These are phyloP conservation scores for Delphinapterus leucas DNA, from an alignment of 2,113 vertebrate genomes.

Conservation along the genomic window DNA sequence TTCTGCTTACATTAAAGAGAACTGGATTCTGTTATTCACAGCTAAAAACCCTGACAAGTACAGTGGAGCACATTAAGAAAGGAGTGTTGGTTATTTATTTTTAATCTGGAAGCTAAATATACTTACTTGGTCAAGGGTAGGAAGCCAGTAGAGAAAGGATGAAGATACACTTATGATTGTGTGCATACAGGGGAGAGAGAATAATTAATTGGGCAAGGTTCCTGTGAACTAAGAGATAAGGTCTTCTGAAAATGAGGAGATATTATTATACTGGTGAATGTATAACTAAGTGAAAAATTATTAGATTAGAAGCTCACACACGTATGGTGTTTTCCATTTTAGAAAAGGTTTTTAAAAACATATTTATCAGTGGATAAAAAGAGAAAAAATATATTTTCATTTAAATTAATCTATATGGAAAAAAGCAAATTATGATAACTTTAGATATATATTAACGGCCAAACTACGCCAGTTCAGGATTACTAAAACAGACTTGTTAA, in stretches of 20 bases:
- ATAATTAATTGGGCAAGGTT: neutral
- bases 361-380: neutral
- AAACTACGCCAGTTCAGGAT: neutral
- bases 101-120: neutral
- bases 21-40: neutral
- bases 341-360: neutral
- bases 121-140: neutral
- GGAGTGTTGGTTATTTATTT: neutral
- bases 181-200: neutral
- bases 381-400: conserved; percentile 12
- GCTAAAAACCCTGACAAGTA: neutral
- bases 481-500: neutral
- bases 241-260: neutral
- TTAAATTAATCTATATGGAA: neutral
- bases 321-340: neutral
- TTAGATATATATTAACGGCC: neutral
- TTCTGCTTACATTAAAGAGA: neutral
- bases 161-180: neutral
- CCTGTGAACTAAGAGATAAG: neutral
- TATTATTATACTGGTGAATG: neutral
- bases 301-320: neutral
- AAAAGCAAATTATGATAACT: neutral
- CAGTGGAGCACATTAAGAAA: neutral
- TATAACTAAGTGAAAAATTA: neutral
- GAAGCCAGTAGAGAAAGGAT: neutral